phyloP scores from a whole-genome alignment of 2,888 invertebrate genomes.

The Cabera pusaria region DNA sequence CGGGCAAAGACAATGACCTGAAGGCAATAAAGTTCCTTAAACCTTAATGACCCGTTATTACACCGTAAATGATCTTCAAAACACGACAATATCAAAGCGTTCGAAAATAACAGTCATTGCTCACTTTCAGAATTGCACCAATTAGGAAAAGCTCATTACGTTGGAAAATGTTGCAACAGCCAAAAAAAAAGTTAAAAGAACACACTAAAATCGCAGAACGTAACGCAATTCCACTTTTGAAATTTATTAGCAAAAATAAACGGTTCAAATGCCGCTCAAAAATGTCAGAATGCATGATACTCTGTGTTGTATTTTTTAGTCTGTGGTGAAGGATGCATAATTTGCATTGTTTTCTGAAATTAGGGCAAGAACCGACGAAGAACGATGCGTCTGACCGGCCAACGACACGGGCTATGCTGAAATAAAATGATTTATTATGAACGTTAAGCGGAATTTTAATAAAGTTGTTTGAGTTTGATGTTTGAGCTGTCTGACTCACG shows the following conservation, averaged over 20 bases:
- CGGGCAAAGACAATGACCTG: conserved; percentile 26
- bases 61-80: conserved; percentile 18
- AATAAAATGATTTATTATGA: conserved; percentile 21
- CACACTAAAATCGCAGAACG: background rate
- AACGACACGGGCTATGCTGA: conserved; percentile 24
- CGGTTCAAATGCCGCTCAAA: background rate
- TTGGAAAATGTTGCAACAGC: conserved; percentile 19
- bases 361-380: conserved; percentile 36
- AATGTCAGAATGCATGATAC: conserved; percentile 4
- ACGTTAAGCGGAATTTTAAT: conserved; percentile 21
- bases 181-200: background rate
- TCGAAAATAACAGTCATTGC: conserved; percentile 27
- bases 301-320: background rate
- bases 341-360: conserved; percentile 31
- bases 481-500: conserved; percentile 6
- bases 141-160: conserved; percentile 34
- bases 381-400: conserved; percentile 25
- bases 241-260: background rate
- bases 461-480: conserved; percentile 6
- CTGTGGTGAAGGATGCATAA: conserved; percentile 26
- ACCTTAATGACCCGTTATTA: conserved; percentile 25
- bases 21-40: conserved; percentile 25
- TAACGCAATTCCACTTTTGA: too few relatives aligned
- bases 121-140: conserved; percentile 28
- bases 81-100: conserved; percentile 31